Conservation (phyloP, 2,797 vertebrate species). For the Poliocrania exsul region DNA sequence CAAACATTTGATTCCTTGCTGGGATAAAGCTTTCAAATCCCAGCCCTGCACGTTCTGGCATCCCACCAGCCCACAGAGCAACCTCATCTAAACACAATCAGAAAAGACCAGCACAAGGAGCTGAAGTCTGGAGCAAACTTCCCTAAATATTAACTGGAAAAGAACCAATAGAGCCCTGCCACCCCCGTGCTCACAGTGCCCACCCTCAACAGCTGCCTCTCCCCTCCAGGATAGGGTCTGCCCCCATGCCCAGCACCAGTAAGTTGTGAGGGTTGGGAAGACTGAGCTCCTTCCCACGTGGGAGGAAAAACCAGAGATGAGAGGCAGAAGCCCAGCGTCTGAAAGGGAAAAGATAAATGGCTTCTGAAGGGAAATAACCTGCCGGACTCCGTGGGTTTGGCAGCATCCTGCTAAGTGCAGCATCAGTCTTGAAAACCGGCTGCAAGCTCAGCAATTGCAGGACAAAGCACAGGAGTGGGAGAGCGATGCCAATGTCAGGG, state of each 20-base stretch:
- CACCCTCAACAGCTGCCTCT: neutral
- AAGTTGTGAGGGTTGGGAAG: neutral
- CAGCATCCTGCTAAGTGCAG: conserved; percentile 34
- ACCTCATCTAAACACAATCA: neutral
- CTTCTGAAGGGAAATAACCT: conserved; percentile 35
- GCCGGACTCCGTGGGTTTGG: conserved; percentile 24
- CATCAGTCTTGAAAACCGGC: neutral
- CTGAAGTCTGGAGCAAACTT: neutral
- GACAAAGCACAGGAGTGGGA: fast-evolving
- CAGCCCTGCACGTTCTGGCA: neutral
- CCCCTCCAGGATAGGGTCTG: neutral
- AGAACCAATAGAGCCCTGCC: neutral
- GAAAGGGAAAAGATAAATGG: conserved; percentile 24
- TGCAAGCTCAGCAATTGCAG: neutral
- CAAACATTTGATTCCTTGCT: neutral
- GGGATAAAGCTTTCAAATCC: neutral
- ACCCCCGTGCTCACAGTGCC: fast-evolving
- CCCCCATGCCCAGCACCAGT: fast-evolving
- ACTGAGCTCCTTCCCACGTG: fast-evolving
- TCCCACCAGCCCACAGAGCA: neutral
- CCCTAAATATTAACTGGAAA: neutral
- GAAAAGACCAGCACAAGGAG: neutral
- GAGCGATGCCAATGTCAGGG: fast-evolving
- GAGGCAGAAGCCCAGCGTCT: neutral
- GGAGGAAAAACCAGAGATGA: conserved; percentile 2